Percentiles rank a stretch among this genome's conserved stretches.
Conservation (phyloP, 2,113 vertebrate species). For the Nerophis ophidion region DNA sequence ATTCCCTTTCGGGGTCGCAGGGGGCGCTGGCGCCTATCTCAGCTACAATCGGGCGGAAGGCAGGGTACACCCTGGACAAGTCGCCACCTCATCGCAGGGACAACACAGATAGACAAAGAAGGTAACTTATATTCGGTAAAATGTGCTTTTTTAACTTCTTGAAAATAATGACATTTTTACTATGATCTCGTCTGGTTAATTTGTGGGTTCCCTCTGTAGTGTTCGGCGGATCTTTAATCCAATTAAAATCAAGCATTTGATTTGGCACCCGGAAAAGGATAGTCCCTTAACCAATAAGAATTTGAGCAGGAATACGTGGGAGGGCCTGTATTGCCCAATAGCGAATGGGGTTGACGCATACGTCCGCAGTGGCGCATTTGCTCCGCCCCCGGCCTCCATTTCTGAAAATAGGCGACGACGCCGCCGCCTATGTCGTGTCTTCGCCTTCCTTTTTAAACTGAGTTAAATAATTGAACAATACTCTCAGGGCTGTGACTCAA, state of each 20-base stretch:
- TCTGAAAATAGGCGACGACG: constrained; percentile 67
- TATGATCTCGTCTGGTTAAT: no score
- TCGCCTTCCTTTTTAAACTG: constrained; percentile 58
- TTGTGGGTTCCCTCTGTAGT: not conserved
- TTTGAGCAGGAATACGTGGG: constrained; percentile 2
- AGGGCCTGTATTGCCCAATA: not conserved
- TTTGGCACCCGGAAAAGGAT: constrained; percentile 39
- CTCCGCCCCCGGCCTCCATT: constrained; percentile 73
- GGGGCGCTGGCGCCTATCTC: no score
- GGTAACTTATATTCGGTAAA: no score
- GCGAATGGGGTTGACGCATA: constrained; percentile 56
- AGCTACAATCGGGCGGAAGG: no score
- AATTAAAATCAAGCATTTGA: constrained; percentile 40
- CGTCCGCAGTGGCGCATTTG: constrained; percentile 63
- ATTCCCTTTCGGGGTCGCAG: no score
- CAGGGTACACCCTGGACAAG: no score
- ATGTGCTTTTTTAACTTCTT: no score
- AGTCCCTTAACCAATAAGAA: constrained; percentile 43
- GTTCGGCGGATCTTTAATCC: constrained; percentile 40
- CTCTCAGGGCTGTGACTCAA: constrained; percentile 18
- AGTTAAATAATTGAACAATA: constrained; percentile 65
- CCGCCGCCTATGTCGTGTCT: constrained; percentile 55
- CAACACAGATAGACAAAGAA: no score
- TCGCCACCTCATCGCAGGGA: no score
- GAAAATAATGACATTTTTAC: no score